These are phyloP conservation scores for Ageneiosus marmoratus DNA, from an alignment of 2,113 vertebrate genomes.

Conservation along the genomic window DNA sequence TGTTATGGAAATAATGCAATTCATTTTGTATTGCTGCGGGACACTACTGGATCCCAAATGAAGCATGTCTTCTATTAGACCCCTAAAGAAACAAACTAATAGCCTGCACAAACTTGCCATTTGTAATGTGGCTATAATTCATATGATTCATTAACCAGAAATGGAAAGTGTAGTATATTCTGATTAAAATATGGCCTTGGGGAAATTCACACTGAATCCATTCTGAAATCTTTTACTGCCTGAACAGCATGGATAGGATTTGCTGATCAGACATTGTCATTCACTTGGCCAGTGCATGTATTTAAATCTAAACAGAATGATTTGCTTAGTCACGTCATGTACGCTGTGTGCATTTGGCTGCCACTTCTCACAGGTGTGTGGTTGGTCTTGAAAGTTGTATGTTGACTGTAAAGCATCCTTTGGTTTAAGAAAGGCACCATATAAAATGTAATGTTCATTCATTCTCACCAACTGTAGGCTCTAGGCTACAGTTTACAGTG, in stretches of 20 bases:
- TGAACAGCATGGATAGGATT: constrained; percentile 81
- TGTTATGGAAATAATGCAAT: constrained; percentile 92
- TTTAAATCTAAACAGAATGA: constrained; percentile 32
- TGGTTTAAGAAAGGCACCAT: no score
- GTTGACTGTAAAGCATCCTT: no score
- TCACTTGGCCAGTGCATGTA: constrained; percentile 30
- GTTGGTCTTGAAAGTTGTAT: no score
- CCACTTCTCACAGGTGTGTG: no score
- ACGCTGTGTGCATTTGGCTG: no score
- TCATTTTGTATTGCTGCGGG: constrained; percentile 86
- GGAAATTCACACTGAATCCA: constrained; percentile 89
- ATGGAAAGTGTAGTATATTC: constrained; percentile 94
- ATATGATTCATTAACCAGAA: constrained; percentile 99
- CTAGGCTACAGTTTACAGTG: neutral
- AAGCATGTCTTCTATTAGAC: constrained; percentile 96
- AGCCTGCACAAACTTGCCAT: constrained; percentile 94
- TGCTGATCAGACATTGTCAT: constrained; percentile 62
- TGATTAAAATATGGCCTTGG: constrained; percentile 82
- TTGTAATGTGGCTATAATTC: constrained; percentile 99
- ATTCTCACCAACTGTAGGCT: neutral
- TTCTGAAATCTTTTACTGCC: constrained; percentile 88
- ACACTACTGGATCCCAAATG: constrained; percentile 86
- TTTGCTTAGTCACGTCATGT: neutral
- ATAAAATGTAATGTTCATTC: no score
- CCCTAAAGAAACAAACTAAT: constrained; percentile 99